Evolutionary conservation across 2,113 vertebrate species (phyloP), one percentile per base, ranked within the genome.

Genomic region (Periophthalmus modestus): DNA sequence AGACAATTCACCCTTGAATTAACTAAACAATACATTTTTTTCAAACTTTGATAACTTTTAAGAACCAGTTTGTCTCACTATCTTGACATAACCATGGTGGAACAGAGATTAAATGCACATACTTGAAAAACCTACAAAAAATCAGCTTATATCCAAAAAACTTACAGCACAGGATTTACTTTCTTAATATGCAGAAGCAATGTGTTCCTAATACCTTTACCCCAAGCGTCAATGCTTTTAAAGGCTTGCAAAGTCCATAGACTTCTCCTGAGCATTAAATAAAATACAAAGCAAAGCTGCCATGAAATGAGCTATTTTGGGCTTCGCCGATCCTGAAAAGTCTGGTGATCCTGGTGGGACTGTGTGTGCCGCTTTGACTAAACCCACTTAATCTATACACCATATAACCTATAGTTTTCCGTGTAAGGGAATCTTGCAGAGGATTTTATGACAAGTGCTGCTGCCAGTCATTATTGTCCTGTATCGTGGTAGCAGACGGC

Each of bases 401-500:
- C 34, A 11, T 65, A 47, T 43, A 43, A 10, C 10, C 39, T 43
- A 9, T 74, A 52, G 23, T 69, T 73, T 33, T 70, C 71, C 72
- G 0, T 59, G 67, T 68, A 24, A 28, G 47, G 52, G 36, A 58
- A 18, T 71, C 47, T 50, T 48, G 66, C 24, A 0, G 21, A 68
- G 71, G 28, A 68, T 69, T 59, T 36, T 71, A 65, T 52, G 50
- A 69, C 62, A 74, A 81, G 43, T 57, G 74, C 55, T 12, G 19
- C 66, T 73, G 75, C 78, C 74, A 77, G 57, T 75, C 67, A 62
- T 55, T 52, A 47, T 48, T 66, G 71, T 78, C 78, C n/a, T 69
- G 63, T 72, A 80, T 48, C 65, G 10, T 19, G 6, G 69, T 63
- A 58, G 74, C 71, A 12, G n/a, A 13, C 19, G 3, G 73, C 66